Evolutionary conservation across 1,140 invertebrate genomes (phyloP).

Genomic region (Argopecten irradians): DNA sequence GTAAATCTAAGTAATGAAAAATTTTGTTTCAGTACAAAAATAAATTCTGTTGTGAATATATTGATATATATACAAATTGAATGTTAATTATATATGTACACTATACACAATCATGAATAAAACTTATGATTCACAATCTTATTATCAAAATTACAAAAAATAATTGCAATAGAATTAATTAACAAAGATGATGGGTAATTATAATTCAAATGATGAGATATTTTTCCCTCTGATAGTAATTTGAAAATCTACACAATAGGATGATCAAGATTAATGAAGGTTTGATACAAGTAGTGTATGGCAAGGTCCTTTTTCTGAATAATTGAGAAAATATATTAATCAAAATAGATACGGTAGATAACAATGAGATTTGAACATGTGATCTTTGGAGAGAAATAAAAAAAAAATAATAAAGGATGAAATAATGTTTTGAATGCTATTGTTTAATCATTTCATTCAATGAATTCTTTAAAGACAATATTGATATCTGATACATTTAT

Average conservation of each 20-base stretch:
- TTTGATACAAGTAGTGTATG: background rate
- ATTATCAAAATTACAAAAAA: background rate
- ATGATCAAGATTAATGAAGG: too few species aligned
- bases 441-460: too few species aligned
- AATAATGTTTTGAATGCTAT: too few species aligned
- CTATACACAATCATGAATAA: background rate
- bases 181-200: background rate
- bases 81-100: background rate
- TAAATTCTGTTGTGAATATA: constrained; percentile 5
- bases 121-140: background rate
- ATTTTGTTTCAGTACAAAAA: background rate
- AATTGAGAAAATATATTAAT: background rate
- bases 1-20: background rate
- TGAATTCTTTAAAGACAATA: background rate
- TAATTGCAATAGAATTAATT: background rate
- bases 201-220: too few species aligned
- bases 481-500: background rate
- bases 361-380: background rate
- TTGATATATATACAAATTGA: background rate
- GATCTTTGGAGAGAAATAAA: background rate
- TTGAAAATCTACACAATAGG: too few species aligned
- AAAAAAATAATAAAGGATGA: background rate
- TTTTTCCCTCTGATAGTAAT: too few species aligned
- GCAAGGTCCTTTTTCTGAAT: background rate
- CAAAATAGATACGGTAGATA: background rate